Conservation (phyloP, 2,888 invertebrate genomes). For the Pomacea canaliculata region DNA sequence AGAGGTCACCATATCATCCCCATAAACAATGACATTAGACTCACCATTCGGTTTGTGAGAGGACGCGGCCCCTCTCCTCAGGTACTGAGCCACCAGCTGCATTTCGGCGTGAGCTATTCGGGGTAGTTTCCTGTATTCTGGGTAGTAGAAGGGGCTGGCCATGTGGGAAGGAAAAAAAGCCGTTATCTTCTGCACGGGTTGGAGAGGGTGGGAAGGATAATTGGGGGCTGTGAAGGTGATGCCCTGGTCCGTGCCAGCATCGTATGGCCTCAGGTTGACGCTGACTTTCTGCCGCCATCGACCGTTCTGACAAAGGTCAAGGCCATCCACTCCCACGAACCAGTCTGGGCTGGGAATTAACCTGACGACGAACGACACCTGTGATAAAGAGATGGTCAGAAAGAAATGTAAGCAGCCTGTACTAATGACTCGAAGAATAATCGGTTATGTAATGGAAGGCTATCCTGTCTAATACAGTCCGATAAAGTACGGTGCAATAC, state of each 20-base stretch:
- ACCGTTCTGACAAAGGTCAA: conserved; percentile 90
- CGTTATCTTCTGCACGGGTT: conserved; percentile 89
- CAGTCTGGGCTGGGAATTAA: conserved; percentile 95
- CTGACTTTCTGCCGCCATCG: conserved; percentile 92
- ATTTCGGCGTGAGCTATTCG: conserved; percentile 85
- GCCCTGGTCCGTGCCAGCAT: conserved; percentile 94
- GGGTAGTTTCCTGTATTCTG: conserved; percentile 81
- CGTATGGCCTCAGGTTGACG: conserved; percentile 91
- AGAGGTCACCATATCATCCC: neutral
- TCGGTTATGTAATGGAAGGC: no score
- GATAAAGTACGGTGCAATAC: no score
- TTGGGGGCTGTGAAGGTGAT: conserved; percentile 97
- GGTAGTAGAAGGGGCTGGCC: conserved; percentile 94
- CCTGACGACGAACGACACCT: conserved; percentile 90
- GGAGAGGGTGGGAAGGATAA: conserved; percentile 92
- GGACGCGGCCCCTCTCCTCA: conserved; percentile 28
- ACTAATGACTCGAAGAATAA: no score
- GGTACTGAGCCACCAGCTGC: conserved; percentile 62
- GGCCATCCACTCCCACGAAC: conserved; percentile 91
- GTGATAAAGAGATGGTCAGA: conserved; percentile 35
- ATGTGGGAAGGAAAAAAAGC: conserved; percentile 90
- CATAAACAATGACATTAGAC: conserved; percentile 3
- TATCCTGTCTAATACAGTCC: no score
- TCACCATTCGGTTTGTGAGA: conserved; percentile 29
- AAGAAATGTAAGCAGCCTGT: neutral